Conservation (phyloP, 2,797 vertebrate genomes). For the Silurus aristotelis region DNA sequence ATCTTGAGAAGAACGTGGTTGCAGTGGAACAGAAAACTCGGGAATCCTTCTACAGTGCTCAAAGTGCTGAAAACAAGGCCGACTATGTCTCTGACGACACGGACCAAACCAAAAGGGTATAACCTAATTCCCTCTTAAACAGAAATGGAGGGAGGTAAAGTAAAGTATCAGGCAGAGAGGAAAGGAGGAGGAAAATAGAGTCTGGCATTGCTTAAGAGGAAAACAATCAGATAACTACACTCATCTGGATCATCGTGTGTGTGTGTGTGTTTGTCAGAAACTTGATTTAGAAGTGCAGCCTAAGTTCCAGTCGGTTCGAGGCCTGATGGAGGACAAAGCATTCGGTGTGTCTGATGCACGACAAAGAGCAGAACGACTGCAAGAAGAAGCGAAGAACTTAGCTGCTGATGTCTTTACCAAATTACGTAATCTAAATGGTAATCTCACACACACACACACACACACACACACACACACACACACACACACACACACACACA, state of each 20-base stretch:
- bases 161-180: not conserved
- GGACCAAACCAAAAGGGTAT: conserved; percentile 82
- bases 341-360: conserved; percentile 79
- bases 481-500: not conserved
- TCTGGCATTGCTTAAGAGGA: not conserved
- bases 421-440: conserved; percentile 85
- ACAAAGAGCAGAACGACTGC: conserved; percentile 81
- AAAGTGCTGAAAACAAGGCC: conserved; percentile 67
- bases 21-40: conserved; percentile 78
- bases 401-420: conserved; percentile 83
- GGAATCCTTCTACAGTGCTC: conserved; percentile 69
- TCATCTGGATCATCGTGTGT: not conserved
- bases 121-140: not conserved
- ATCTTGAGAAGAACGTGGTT: conserved; percentile 82
- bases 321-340: conserved; percentile 81
- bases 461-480: not conserved
- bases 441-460: not conserved
- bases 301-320: conserved; percentile 77
- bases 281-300: conserved; percentile 79
- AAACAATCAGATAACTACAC: not conserved
- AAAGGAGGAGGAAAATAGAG: no score
- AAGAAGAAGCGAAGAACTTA: conserved; percentile 86
- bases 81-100: conserved; percentile 69
- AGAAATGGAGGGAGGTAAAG: not conserved
- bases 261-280: conserved; percentile 68